Percentiles rank a stretch among this genome's conserved stretches.
Conservation (phyloP, 2,797 vertebrate species). For the Buphagus erythrorhynchus region DNA sequence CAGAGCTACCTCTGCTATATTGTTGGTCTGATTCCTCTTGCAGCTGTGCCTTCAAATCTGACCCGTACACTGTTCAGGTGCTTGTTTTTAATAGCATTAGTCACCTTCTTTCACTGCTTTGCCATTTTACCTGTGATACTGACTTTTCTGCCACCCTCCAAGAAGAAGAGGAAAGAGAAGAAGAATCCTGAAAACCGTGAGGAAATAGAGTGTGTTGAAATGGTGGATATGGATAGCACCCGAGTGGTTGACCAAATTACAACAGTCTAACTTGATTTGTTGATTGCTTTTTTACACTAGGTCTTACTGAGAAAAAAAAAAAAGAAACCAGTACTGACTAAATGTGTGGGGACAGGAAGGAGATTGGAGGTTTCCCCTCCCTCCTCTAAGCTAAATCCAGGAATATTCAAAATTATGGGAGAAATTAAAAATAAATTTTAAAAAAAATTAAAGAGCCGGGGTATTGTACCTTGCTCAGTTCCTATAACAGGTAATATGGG, state of each 20-base stretch:
- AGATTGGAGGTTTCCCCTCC: constrained; percentile 1
- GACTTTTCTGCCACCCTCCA: constrained; percentile 97
- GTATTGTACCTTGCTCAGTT: constrained; percentile 55
- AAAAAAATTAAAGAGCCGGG: not conserved
- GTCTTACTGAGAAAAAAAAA: constrained; percentile 69
- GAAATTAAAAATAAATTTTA: not conserved
- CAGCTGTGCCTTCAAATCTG: constrained; percentile 95
- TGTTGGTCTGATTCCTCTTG: constrained; percentile 92
- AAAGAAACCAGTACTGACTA: constrained; percentile 44
- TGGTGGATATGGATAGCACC: constrained; percentile 96
- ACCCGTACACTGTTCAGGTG: constrained; percentile 97
- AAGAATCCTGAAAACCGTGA: constrained; percentile 87
- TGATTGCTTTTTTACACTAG: constrained; percentile 77
- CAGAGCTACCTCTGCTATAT: constrained; percentile 96
- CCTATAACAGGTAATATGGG: constrained; percentile 50
- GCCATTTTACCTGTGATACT: constrained; percentile 98
- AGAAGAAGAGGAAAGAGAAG: constrained; percentile 87
- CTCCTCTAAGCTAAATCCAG: constrained; percentile 42
- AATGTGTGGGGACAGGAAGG: not conserved
- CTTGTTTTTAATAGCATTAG: constrained; percentile 95
- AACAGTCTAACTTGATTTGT: constrained; percentile 87
- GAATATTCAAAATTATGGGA: constrained; percentile 55
- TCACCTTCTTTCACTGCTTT: constrained; percentile 97
- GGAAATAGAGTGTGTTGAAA: constrained; percentile 97
- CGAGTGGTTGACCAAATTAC: constrained; percentile 98